Conservation (phyloP, 35 echinoderm and acorn worm species). For the Heliocidaris erythrogramma region DNA sequence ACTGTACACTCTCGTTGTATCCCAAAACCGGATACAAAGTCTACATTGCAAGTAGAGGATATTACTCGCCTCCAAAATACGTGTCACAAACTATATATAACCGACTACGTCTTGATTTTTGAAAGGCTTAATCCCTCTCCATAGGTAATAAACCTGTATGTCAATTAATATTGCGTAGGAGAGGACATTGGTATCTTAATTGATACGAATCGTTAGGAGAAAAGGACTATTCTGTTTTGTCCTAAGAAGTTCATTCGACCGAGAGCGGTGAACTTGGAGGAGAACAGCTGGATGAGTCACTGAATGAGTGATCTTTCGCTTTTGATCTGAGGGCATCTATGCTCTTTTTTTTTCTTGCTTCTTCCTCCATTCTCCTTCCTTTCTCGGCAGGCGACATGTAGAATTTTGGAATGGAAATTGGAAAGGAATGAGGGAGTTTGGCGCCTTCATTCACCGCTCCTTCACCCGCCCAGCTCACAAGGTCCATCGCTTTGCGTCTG, state of each 20-base stretch:
- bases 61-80: too few relatives aligned
- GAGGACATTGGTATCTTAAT: neutral
- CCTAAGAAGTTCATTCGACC: neutral
- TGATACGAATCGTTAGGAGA: neutral
- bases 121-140: too few relatives aligned
- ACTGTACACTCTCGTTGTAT: too few relatives aligned
- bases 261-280: neutral
- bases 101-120: too few relatives aligned
- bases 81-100: too few relatives aligned
- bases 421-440: neutral
- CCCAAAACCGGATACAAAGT: too few relatives aligned
- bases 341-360: conserved; percentile 2
- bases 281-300: neutral
- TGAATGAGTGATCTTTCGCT: neutral
- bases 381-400: conserved; percentile 28
- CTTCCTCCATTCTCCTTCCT: conserved; percentile 9
- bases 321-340: conserved; percentile 23
- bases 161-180: neutral
- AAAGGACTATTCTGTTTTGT: too few relatives aligned
- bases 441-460: neutral
- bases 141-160: too few relatives aligned
- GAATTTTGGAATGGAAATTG: neutral
- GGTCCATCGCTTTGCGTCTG: neutral
- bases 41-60: too few relatives aligned
- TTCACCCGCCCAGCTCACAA: neutral